Percentiles rank a stretch among this genome's conserved stretches.
Conservation (phyloP, 2,797 vertebrate genomes). For the Ceryle rudis region DNA sequence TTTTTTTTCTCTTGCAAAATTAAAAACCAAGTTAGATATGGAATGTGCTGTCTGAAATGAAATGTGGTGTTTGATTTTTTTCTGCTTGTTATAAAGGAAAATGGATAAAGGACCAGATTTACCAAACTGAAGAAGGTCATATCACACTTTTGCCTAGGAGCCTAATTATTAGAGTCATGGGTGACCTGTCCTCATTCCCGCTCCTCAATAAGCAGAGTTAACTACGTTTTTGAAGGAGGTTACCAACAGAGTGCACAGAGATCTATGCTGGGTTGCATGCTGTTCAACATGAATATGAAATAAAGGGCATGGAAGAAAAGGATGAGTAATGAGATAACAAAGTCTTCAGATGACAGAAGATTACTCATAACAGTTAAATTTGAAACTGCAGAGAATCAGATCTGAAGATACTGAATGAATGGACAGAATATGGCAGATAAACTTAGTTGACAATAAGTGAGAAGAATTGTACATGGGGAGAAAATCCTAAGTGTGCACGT, state of each 20-base stretch:
- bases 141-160: neutral
- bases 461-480: neutral
- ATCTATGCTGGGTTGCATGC: neutral
- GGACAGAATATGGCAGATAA: neutral
- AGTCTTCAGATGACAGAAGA: neutral
- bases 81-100: neutral
- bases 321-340: neutral
- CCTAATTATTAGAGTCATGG: neutral
- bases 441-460: neutral
- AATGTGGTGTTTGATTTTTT: neutral
- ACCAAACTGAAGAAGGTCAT: neutral
- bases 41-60: neutral
- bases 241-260: neutral
- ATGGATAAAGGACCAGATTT: neutral
- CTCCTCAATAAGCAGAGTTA: neutral
- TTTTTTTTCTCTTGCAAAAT: neutral
- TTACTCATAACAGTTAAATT: neutral
- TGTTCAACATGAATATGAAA: neutral
- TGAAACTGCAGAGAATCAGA: neutral
- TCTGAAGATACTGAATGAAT: neutral
- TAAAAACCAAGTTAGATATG: neutral
- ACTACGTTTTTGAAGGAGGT: neutral
- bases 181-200: neutral
- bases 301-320: neutral
- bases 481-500: neutral